These are phyloP conservation scores for Lophius piscatorius DNA, from an alignment of 2,113 vertebrate species.

Conservation along the genomic window DNA sequence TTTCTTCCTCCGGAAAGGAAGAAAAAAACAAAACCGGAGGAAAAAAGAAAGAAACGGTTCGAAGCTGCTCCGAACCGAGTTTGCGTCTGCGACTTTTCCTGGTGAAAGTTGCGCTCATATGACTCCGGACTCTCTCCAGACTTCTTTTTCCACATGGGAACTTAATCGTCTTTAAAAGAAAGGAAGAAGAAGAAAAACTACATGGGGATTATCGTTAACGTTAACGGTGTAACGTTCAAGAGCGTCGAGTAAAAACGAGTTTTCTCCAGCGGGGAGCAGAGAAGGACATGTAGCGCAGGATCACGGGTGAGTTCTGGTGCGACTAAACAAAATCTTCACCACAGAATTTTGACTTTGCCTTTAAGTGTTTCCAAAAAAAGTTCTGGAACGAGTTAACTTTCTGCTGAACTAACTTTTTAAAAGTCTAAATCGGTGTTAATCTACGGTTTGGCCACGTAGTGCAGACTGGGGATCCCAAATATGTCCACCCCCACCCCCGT, in stretches of 20 bases:
- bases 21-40: accelerated
- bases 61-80: conserved; percentile 9
- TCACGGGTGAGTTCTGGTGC: conserved; percentile 48
- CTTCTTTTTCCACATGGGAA: conserved; percentile 3
- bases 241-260: conserved; percentile 23
- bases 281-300: conserved; percentile 65
- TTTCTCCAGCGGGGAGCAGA: conserved; percentile 33
- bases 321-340: background rate
- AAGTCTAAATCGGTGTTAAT: conserved; percentile 17
- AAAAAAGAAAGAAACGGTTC: background rate
- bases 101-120: conserved; percentile 20
- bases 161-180: background rate
- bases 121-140: background rate
- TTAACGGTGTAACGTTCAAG: conserved; percentile 15
- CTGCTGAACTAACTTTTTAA: too few relatives aligned
- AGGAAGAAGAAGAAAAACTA: background rate
- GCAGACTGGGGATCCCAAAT: conserved; percentile 54
- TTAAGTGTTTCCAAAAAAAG: background rate
- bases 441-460: conserved; percentile 55
- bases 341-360: background rate
- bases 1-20: background rate
- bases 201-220: conserved; percentile 43
- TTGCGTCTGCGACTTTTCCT: conserved; percentile 25
- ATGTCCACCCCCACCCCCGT: conserved; percentile 27
- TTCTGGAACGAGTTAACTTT: too few relatives aligned